These are phyloP conservation scores for Nanorana parkeri DNA, from an alignment of 2,113 vertebrate genomes.

Conservation along the genomic window DNA sequence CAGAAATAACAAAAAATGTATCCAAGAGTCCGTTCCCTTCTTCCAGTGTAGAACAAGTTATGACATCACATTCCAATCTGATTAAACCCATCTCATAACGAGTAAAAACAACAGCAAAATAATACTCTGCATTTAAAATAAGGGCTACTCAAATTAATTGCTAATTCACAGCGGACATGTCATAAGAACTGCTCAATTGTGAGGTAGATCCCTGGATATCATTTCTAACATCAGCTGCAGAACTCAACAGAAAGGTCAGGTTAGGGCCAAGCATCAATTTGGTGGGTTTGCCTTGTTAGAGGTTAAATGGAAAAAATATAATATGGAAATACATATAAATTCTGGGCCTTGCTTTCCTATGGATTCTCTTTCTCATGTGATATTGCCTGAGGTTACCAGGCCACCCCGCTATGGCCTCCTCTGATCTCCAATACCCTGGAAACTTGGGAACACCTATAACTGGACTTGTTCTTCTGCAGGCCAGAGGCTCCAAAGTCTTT, in stretches of 20 bases:
- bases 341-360: no score
- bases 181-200: not conserved
- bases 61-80: slow-evolving; percentile 39
- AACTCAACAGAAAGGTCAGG: slow-evolving; percentile 4
- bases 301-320: no score
- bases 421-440: no score
- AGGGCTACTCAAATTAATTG: slow-evolving; percentile 23
- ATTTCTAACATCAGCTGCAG: not conserved
- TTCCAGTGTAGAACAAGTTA: slow-evolving; percentile 43
- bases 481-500: no score
- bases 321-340: no score
- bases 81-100: slow-evolving; percentile 31
- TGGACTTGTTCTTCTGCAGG: no score
- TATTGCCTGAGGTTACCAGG: no score
- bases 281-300: not conserved
- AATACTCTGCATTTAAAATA: not conserved
- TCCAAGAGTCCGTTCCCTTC: slow-evolving; percentile 43
- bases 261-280: not conserved
- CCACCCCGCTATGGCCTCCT: no score
- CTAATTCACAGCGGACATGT: slow-evolving; percentile 5
- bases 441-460: no score
- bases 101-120: slow-evolving; percentile 33
- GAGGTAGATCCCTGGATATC: slow-evolving; percentile 17
- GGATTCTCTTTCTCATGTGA: no score
- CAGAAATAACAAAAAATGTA: slow-evolving; percentile 43